Percentiles rank a stretch among this genome's conserved stretches.
These are phyloP conservation scores for Gymnocypris eckloni DNA, from an alignment of 2,797 vertebrate genomes.

Conservation along the genomic window DNA sequence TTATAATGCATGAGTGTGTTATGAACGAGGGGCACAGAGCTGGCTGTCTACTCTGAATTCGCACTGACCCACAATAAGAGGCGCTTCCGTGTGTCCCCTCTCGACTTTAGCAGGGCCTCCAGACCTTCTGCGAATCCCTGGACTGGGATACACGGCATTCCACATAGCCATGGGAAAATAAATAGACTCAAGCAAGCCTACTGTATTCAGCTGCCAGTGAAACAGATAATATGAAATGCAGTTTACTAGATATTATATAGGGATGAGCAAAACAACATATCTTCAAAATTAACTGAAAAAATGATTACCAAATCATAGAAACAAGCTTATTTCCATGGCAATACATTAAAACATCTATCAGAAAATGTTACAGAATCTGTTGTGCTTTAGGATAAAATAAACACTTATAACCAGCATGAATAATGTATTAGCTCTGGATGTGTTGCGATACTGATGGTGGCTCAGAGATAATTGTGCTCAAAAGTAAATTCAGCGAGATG, in stretches of 20 bases:
- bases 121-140: constrained; percentile 8
- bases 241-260: no score
- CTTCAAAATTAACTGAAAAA: neutral
- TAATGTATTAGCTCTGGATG: neutral
- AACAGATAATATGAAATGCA: neutral
- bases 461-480: neutral
- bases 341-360: neutral
- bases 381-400: neutral
- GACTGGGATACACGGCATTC: constrained; percentile 20
- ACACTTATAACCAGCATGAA: neutral
- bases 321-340: neutral
- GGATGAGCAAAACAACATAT: neutral
- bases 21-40: neutral
- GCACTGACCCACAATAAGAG: constrained; percentile 19
- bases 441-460: neutral
- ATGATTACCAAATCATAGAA: neutral
- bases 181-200: constrained; percentile 29
- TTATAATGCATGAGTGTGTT: neutral
- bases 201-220: constrained; percentile 15
- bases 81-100: neutral
- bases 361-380: neutral
- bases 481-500: neutral
- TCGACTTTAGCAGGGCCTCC: constrained; percentile 1
- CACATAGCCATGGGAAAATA: constrained; percentile 25
- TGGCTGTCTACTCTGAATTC: neutral